A percentile compares a stretch with the other conserved stretches of the same genome.
Conservation (phyloP, 2,797 vertebrate genomes). For the Tenualosa ilisha region DNA sequence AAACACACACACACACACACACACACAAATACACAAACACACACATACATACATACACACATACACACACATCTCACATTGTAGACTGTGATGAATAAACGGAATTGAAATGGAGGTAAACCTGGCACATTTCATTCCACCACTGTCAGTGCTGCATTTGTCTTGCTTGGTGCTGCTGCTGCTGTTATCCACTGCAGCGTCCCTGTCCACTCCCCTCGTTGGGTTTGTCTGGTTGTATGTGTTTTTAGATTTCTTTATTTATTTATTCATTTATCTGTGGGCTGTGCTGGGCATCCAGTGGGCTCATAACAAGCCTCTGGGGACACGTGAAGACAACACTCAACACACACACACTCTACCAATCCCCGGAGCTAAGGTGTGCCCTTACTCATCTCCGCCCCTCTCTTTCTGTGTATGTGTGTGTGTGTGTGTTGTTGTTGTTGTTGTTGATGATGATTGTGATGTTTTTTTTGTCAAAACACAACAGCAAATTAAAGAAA, state of each 20-base stretch:
- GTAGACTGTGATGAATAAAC: too few species aligned
- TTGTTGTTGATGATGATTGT: too few species aligned
- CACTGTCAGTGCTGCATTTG: background rate
- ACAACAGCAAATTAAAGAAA: too few species aligned
- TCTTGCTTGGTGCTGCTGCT: background rate
- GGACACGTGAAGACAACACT: conserved; percentile 51
- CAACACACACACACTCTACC: conserved; percentile 54
- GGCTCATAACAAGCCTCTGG: conserved; percentile 68
- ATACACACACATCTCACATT: too few species aligned
- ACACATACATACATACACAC: too few species aligned
- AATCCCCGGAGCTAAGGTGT: background rate
- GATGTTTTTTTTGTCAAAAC: too few species aligned
- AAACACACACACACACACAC: background rate
- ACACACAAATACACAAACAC: too few species aligned
- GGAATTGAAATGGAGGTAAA: background rate
- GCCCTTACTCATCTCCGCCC: conserved; percentile 25
- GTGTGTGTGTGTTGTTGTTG: conserved; percentile 46
- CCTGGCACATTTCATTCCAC: background rate
- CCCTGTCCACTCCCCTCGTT: too few species aligned
- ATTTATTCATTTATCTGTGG: background rate
- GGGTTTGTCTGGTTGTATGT: too few species aligned
- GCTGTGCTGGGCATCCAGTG: conserved; percentile 57
- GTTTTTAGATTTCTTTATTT: background rate
- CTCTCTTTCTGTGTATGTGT: conserved; percentile 25
- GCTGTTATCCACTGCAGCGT: too few species aligned